Evolutionary conservation across 2,888 invertebrate species (phyloP).

Genomic region (Dolichopus griseipennis): DNA sequence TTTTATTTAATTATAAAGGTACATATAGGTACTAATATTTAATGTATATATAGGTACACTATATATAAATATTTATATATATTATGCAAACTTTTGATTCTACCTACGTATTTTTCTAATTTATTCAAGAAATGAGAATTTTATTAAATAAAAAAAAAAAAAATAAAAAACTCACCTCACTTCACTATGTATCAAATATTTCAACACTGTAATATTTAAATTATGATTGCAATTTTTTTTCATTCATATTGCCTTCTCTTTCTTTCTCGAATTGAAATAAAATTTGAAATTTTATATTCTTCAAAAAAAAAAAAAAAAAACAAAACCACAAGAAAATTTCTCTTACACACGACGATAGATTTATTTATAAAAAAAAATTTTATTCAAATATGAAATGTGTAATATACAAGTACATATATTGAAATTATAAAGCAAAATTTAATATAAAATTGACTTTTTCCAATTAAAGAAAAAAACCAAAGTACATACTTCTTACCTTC

Average conservation of each 20-base stretch:
- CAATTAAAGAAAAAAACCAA: background rate
- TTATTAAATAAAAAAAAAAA: background rate
- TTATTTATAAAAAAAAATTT: too few species aligned
- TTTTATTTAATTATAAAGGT: too few species aligned
- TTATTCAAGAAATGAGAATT: background rate
- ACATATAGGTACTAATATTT: too few species aligned
- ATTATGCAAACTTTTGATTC: background rate
- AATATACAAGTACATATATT: too few species aligned
- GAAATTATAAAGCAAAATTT: too few species aligned
- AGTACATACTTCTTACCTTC: too few species aligned
- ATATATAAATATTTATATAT: too few species aligned
- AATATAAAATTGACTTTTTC: too few species aligned
- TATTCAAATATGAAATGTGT: too few species aligned
- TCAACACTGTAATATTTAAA: background rate
- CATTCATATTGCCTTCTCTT: background rate
- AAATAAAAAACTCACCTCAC: background rate
- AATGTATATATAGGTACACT: too few species aligned
- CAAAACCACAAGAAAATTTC: background rate
- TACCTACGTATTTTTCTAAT: background rate
- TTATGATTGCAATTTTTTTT: background rate
- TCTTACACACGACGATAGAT: background rate
- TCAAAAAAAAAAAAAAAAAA: background rate
- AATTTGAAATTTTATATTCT: background rate
- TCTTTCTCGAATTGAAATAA: background rate
- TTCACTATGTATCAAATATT: background rate